Base-by-base conservation (phyloP, 2,797 vertebrate species). In the Sebastolobus altivelis region DNA sequence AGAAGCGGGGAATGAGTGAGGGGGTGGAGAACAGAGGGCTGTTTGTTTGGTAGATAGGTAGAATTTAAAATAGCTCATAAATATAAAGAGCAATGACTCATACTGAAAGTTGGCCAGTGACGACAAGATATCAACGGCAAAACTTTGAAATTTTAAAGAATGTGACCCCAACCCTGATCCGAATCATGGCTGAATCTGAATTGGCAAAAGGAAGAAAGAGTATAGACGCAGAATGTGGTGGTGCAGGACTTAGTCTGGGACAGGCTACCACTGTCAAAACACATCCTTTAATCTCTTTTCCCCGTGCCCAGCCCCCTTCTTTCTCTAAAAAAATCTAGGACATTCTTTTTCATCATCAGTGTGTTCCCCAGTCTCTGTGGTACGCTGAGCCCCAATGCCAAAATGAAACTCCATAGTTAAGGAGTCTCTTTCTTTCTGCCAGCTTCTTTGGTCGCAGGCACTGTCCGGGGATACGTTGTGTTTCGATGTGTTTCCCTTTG, bases 291-390 rank as follows among this genome's bases (percentile, higher is more conserved):
- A 92, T 94, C 91, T 91, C 77, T 63, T 81, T 78, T 82, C 73
- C 84, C 79, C 8, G 16, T 73, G 69, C 82, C 72, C 88, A 80
- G 62, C 86, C 91, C 75, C 85, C 65, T 86, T 86, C 85, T 89
- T 86, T 87, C 89, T 82, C 80, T 89, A 79, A 81, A 52, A 43
- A 92, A 93, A 94, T 94, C 92, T 94, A 88, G 92, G 91, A 88
- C 93, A 90, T 86, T 90, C 86, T 91, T 92, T 92, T 94, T 95
- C 87, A 91, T 93, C 88, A 91, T 89, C 83, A 86, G 55, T 86
- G 79, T 83, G 86, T 89, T 89, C 76, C 77, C 72, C 31, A 40
- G 86, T 93, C 90, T 90, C 94, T 83, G 88, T 73, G 87, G 90
- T 88, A 74, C 25, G 73, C 88, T 77, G 80, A 88, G 87, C 40